phyloP scores from a whole-genome alignment of 2,888 invertebrate species.

The Parnassius glacialis region DNA sequence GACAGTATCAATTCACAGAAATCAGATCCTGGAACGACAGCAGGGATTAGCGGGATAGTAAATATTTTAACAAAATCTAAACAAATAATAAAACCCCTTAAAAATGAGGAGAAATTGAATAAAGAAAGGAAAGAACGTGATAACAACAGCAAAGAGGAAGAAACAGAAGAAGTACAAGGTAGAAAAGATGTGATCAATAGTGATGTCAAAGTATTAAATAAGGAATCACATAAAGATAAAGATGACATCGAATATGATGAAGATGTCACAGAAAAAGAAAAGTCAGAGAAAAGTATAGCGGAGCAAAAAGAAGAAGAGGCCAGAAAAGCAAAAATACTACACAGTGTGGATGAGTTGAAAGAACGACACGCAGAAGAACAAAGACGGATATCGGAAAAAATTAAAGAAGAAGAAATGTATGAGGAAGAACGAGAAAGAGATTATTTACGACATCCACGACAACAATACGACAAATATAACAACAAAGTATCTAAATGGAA shows the following conservation, averaged over 20 bases:
- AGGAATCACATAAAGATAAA: constrained; percentile 35
- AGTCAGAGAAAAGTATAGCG: constrained; percentile 37
- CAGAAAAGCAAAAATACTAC: constrained; percentile 60
- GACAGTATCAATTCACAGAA: constrained; percentile 31
- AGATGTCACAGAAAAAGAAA: constrained; percentile 41
- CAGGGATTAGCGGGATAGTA: constrained; percentile 66
- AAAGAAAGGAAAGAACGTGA: constrained; percentile 26
- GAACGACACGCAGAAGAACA: constrained; percentile 64
- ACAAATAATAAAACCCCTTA: constrained; percentile 34
- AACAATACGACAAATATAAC: constrained; percentile 46
- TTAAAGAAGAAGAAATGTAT: constrained; percentile 63
- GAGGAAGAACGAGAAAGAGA: constrained; percentile 58
- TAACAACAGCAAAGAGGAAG: constrained; percentile 29
- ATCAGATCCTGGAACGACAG: constrained; percentile 43
- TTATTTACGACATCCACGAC: constrained; percentile 33
- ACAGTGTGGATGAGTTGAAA: constrained; percentile 66
- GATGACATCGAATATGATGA: constrained; percentile 53
- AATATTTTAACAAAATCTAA: constrained; percentile 51
- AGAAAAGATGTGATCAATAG: constrained; percentile 23
- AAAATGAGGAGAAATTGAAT: constrained; percentile 22
- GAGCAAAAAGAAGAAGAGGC: constrained; percentile 59
- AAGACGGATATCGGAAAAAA: constrained; percentile 56
- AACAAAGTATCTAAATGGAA: constrained; percentile 34
- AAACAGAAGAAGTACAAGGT: constrained; percentile 30
- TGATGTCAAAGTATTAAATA: constrained; percentile 27